Base-by-base conservation (phyloP, 2,113 vertebrate genomes). In the Takifugu flavidus region DNA sequence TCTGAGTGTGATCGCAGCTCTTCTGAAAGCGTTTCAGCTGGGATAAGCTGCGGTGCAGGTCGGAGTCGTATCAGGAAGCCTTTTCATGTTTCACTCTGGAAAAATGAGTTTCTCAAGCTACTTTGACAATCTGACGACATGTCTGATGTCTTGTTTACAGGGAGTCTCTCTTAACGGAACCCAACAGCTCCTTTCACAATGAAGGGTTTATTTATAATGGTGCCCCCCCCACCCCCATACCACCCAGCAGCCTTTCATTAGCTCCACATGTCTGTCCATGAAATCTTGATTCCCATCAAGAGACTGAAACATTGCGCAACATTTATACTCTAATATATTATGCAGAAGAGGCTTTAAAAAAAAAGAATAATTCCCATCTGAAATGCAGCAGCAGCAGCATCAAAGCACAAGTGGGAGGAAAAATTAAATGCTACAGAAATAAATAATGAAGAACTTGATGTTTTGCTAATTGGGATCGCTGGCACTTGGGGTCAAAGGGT, bases 401-500 rank as follows among this genome's bases (percentile, higher is more conserved):
- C 88, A 83, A 83, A 84, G 84, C 59, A 1, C 6, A 72, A 77
- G 88, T 81, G 67, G 84, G 82, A 71, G 77, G 80, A 27, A 83
- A 39, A 83, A 86, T 85, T 85, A 87, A 88, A 85, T 55, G 80
- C 61, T 84, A 74, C 74, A 75, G 72, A 82, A 74, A 86, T 82
- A 89, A 84, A 86, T 83, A 83, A 84, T 83, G 57, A 67, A 74
- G 39, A 71, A 85, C 79, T 82, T 82, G 62, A 83, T 85, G 77
- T 76, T 77, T 84, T 79, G 75, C 75, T 89, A 85, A 88, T 89
- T 88, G 80, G 76, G 59, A 83, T 80, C 65, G 68, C 55, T 83
- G 76, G 72, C 68, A 58, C 73, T 59, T n/a, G 13, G 54, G 80
- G 85, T 85, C 83, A 80, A 81, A 77, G 72, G 82, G 75, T 62